Evolutionary conservation across 2,888 invertebrate species (phyloP), one percentile per base, ranked within the genome.

Genomic region (Punctoribates punctum): DNA sequence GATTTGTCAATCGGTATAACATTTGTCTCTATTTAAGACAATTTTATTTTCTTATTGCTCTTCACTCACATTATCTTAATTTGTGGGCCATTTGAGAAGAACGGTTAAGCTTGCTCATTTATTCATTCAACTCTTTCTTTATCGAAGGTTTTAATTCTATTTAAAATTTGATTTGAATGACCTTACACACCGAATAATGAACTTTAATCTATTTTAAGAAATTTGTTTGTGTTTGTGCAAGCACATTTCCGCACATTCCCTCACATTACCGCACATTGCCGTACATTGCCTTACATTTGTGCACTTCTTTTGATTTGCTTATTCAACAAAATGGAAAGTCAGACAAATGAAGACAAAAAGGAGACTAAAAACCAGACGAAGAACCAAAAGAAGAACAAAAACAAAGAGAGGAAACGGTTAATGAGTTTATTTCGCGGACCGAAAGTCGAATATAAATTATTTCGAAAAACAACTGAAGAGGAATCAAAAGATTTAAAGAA

Each of bases 391-490:
- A 48, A 73, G 38, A 73, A 73, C 17, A 51, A 72, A 27, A 29
- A 9, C 1, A 67, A 67, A 38, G 34, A 29, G n/a, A 67, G 20
- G 65, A 67, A 67, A 67, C 5, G 65, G 11, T 67, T 67, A 27
- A 67, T 67, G 34, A 67, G 27, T 67, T 67, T 67, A 34, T 34
- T 67, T 34, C 29, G 65, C 3, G 65, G 65, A 29, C 65, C 65
- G 38, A 34, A 34, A 34, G 65, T n/a, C n/a, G 65, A 67, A 9
- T 38, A 67, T n/a, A 29, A 67, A n/a, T 67, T 29, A 8, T 67
- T 11, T 67, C 38, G 27, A 1, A 34, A 15, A n/a, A 17, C 34
- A 34, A 67, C 29, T 38, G 65, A 67, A 17, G 38, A 67, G n/a
- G 34, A 67, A 34, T 29, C 65, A 8, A 67, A 67, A 27, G n/a